Base-by-base conservation (phyloP, 2,113 vertebrate species). In the Uropsilus gracilis region DNA sequence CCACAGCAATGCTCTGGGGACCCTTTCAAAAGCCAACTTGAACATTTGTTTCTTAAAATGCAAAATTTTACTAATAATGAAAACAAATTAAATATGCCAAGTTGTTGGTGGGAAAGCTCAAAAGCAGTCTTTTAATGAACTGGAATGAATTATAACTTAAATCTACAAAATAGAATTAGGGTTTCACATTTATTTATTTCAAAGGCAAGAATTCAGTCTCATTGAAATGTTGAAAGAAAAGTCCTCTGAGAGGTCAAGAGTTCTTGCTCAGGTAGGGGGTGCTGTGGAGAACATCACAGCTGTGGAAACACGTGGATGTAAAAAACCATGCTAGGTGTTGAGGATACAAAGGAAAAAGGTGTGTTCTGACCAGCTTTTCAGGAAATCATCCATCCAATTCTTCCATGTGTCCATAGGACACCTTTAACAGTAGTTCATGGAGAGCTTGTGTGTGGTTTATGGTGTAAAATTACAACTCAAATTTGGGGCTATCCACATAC, bases 41-140 rank as follows among this genome's bases (percentile, higher is more conserved):
- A 93, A 97, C 94, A 85, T 66, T 75, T 93, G 57, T 86, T 87
- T 80, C 68, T 93, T 94, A 92, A 97, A 96, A 95, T 44, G 77
- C 37, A 93, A 50, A 96, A 83, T 93, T 89, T 59, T 64, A 86
- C 92, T 95, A 87, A 95, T 97, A 94, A 94, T 59, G 55, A 96
- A 55, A 94, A 84, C 50, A 63, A 78, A 85, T 94, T 95, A 96
- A 93, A 96, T 86, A 94, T 82, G 37, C 48, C 72, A 94, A 78
- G 28, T 89, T 94, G 42, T 90, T 90, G 61, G 72, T 96, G 39
- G 84, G 22, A 93, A 96, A 89, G 69, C 28, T n/a, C 68, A 24
- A 90, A 90, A 88, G 53, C 44, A 78, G 34, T 44, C 78, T 93
- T 87, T 95, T 91, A 73, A 37, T 55, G 63, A 94, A 85, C 37